Evolutionary conservation across 2,888 invertebrate genomes (phyloP).

Genomic region (Orchesellides sinensis): DNA sequence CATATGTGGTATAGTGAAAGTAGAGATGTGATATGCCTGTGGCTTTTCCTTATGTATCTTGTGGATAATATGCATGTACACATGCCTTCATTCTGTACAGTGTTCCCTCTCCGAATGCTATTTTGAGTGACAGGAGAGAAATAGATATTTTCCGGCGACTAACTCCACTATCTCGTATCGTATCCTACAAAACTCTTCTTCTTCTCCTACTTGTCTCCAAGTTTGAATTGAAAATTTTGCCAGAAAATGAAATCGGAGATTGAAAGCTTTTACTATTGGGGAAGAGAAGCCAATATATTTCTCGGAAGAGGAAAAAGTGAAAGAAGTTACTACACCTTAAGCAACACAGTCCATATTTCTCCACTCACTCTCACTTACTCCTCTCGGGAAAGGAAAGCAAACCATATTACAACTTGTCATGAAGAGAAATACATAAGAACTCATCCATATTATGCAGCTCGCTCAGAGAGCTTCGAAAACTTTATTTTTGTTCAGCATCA

Average conservation of each 20-base stretch:
- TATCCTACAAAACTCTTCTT: neutral
- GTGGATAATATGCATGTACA: neutral
- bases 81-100: neutral
- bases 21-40: neutral
- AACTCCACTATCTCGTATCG: no score
- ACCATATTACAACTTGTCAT: conserved; percentile 54
- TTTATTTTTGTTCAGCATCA: conserved; percentile 35
- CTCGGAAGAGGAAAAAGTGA: no score
- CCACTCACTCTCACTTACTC: no score
- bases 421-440: no score
- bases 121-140: conserved; percentile 18
- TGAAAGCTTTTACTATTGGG: conserved; percentile 20
- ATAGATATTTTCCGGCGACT: neutral
- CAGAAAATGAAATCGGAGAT: conserved; percentile 47
- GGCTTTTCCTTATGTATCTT: neutral
- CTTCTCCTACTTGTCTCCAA: neutral
- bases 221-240: conserved; percentile 8
- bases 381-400: conserved; percentile 4
- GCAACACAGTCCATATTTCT: no score
- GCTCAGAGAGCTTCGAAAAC: no score
- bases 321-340: no score
- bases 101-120: neutral
- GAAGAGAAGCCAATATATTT: conserved; percentile 22
- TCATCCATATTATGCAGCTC: conserved; percentile 9
- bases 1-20: neutral